phyloP scores from a whole-genome alignment of 2,888 invertebrate species.

The Notocelia uddmanniana region DNA sequence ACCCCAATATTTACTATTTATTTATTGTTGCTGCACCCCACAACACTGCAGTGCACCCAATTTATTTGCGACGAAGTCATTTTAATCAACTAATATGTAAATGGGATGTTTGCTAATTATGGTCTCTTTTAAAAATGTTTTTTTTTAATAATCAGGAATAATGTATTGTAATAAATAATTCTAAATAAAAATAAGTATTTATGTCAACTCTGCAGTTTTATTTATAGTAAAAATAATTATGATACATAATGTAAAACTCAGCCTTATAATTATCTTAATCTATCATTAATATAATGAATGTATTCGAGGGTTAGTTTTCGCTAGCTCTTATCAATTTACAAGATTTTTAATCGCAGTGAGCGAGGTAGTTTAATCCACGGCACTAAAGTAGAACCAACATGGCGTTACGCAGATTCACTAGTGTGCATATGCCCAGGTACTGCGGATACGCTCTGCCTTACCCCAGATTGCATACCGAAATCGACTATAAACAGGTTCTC shows the following conservation, averaged over 20 bases:
- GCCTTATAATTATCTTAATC: constrained; percentile 65
- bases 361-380: not conserved
- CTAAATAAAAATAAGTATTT: constrained; percentile 50
- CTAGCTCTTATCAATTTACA: constrained; percentile 10
- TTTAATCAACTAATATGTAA: too few species aligned
- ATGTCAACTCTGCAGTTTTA: constrained; percentile 62
- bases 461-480: too few species aligned
- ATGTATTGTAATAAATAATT: not conserved
- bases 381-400: not conserved
- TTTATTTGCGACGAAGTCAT: too few species aligned
- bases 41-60: too few species aligned
- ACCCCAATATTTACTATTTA: too few species aligned
- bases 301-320: constrained; percentile 27
- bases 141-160: too few species aligned
- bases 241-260: constrained; percentile 60
- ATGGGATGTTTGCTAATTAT: too few species aligned
- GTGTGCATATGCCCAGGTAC: not conserved
- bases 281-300: constrained; percentile 65
- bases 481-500: too few species aligned
- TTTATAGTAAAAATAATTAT: constrained; percentile 65
- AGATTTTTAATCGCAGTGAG: constrained; percentile 31
- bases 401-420: not conserved
- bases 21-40: too few species aligned
- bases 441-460: not conserved
- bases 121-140: too few species aligned